A percentile compares a stretch with the other conserved stretches of the same genome.
Evolutionary conservation across 1,140 invertebrate species (phyloP).

Genomic region (Camponotus vicinus): DNA sequence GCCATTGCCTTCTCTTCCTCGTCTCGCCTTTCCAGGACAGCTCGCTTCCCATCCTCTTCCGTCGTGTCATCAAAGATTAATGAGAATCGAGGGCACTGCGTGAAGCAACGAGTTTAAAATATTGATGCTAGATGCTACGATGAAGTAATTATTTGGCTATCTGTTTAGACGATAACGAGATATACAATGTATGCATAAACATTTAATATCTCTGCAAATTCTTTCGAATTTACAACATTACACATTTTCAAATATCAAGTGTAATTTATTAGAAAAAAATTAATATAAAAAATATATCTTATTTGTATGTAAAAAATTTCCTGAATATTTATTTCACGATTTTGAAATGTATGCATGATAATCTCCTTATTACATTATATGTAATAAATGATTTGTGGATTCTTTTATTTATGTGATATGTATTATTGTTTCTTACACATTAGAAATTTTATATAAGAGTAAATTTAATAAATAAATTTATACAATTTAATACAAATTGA

Average conservation of each 20-base stretch:
- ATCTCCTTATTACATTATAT: neutral
- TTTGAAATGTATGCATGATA: too few relatives aligned
- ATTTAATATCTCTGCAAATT: neutral
- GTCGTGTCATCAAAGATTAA: constrained; percentile 27
- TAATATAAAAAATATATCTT: neutral
- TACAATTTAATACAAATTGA: too few relatives aligned
- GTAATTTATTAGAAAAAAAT: neutral
- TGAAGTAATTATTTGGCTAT: constrained; percentile 15
- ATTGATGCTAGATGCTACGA: neutral
- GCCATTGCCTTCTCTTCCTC: constrained; percentile 71
- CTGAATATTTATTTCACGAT: too few relatives aligned
- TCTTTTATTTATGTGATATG: neutral
- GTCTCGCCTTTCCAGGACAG: constrained; percentile 33
- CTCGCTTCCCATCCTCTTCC: constrained; percentile 6
- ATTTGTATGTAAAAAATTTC: neutral
- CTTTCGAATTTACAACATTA: neutral
- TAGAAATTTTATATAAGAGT: neutral
- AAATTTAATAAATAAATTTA: neutral
- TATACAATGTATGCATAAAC: neutral
- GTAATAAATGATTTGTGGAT: neutral
- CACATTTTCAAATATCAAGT: neutral
- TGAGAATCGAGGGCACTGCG: neutral
- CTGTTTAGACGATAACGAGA: neutral
- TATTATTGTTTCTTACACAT: neutral
- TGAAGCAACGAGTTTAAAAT: neutral